Percentiles rank a stretch among this genome's conserved stretches.
These are phyloP conservation scores for Dicranocentrus wangi DNA, from an alignment of 2,888 invertebrate species.

Conservation along the genomic window DNA sequence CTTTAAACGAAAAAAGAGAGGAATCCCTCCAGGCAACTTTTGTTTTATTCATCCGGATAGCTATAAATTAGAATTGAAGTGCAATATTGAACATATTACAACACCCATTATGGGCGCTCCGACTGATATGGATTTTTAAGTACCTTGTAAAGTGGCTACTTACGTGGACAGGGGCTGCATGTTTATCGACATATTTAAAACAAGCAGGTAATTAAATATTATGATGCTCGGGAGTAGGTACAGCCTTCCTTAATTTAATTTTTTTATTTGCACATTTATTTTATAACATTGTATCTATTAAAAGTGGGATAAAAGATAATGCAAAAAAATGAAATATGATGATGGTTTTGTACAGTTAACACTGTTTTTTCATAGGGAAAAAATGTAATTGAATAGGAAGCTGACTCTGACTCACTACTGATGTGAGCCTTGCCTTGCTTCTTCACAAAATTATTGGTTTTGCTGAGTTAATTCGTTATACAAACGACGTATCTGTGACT, in stretches of 20 bases:
- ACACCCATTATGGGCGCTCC: constrained; percentile 5
- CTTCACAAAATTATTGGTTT: constrained; percentile 22
- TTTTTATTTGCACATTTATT: too few species aligned
- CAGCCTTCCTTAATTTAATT: too few species aligned
- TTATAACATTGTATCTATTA: too few species aligned
- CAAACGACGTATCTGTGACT: constrained; percentile 24
- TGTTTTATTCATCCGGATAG: constrained; percentile 17
- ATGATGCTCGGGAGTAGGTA: too few species aligned
- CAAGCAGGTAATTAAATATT: too few species aligned
- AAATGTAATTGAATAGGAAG: constrained; percentile 4
- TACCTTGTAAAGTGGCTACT: not conserved
- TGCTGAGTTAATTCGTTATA: constrained; percentile 39
- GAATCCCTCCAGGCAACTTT: constrained; percentile 30
- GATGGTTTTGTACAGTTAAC: too few species aligned
- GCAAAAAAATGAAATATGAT: too few species aligned
- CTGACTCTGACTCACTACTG: too few species aligned
- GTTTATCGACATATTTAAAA: too few species aligned
- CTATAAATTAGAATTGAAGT: constrained; percentile 42
- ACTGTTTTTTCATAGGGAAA: not conserved
- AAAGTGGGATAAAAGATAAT: too few species aligned
- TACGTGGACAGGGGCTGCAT: too few species aligned
- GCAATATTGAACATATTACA: constrained; percentile 8
- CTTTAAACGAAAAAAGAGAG: not conserved
- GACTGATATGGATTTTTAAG: constrained; percentile 17
- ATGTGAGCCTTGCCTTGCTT: not conserved